Conservation (phyloP, 1,140 invertebrate genomes). For the Drosophila truncata region DNA sequence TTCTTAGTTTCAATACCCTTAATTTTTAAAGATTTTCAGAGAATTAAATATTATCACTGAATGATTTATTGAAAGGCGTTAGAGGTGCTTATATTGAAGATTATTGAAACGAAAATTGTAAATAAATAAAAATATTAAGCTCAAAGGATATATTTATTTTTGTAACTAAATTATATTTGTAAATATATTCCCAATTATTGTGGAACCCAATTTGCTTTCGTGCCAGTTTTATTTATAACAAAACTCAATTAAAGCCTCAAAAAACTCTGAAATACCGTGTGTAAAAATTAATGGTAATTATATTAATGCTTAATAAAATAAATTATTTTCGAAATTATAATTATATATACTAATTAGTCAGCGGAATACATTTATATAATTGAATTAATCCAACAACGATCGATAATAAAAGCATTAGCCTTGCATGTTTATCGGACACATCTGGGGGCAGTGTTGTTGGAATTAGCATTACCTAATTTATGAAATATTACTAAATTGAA, state of each 20-base stretch:
- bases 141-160: background rate
- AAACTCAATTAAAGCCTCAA: background rate
- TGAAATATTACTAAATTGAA: constrained; percentile 17
- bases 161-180: background rate
- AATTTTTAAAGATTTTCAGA: background rate
- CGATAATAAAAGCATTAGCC: constrained; percentile 6
- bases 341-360: constrained; percentile 3
- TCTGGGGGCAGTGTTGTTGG: background rate
- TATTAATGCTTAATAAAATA: constrained; percentile 1
- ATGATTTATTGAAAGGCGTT: background rate
- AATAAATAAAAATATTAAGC: background rate
- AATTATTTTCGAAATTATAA: background rate
- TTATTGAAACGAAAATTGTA: background rate
- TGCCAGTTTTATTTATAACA: background rate
- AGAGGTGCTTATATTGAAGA: too few species aligned
- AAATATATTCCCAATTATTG: background rate
- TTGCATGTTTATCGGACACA: constrained; percentile 11
- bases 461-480: constrained; percentile 30
- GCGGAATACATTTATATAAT: constrained; percentile 23
- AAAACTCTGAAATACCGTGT: constrained; percentile 1
- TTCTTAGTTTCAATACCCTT: too few species aligned
- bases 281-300: constrained; percentile 13
- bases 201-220: background rate
- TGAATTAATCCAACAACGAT: constrained; percentile 17
- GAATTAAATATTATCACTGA: background rate